phyloP scores from a whole-genome alignment of 92 coral and sea anemone species.

The Plumapathes pennacea region DNA sequence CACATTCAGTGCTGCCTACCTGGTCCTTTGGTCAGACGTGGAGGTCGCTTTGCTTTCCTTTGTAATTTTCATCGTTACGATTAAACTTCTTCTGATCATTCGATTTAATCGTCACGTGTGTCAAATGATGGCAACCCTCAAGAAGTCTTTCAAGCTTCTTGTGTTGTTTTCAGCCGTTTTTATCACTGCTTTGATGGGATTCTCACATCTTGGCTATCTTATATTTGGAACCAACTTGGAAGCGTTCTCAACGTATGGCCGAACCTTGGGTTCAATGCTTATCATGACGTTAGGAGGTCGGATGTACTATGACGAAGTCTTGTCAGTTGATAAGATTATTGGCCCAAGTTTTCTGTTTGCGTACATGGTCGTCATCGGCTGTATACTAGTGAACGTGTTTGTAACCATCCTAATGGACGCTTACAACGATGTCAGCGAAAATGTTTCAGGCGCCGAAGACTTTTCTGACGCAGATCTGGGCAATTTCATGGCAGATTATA shows the following conservation, averaged over 20 bases:
- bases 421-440: conserved; percentile 14
- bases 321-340: conserved; percentile 31
- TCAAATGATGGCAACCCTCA: conserved; percentile 47
- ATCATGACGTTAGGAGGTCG: conserved; percentile 59
- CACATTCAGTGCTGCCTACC: conserved; percentile 43
- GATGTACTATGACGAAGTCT: conserved; percentile 35
- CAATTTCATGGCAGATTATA: too few species aligned
- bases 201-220: conserved; percentile 39
- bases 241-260: conserved; percentile 39
- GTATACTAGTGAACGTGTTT: conserved; percentile 48
- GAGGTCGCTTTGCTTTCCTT: conserved; percentile 46
- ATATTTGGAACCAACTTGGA: conserved; percentile 40
- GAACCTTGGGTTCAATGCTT: conserved; percentile 46
- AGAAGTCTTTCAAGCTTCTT: conserved; percentile 32
- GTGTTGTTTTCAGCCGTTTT: conserved; percentile 35
- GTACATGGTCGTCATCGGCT: conserved; percentile 32
- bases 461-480: conserved; percentile 57
- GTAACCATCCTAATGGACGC: conserved; percentile 49
- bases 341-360: conserved; percentile 49
- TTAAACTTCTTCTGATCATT: conserved; percentile 46
- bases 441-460: neutral
- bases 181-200: conserved; percentile 31
- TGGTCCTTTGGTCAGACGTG: conserved; percentile 51
- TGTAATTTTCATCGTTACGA: conserved; percentile 51
- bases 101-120: conserved; percentile 55